Evolutionary conservation across 2,797 vertebrate species (phyloP).

Genomic region (Orientallactaga sibirica): DNA sequence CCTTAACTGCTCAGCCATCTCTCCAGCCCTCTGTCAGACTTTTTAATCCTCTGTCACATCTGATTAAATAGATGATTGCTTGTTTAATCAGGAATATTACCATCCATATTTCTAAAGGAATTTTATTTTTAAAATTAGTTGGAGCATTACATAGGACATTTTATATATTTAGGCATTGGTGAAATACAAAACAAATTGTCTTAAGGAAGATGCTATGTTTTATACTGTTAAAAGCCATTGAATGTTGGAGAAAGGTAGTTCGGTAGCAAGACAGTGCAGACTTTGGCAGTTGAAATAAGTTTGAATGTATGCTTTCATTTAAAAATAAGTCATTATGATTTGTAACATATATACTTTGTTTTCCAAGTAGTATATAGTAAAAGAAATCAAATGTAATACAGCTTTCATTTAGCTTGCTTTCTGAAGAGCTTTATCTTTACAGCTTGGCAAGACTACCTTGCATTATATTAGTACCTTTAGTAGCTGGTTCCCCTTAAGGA

Average conservation of each 20-base stretch:
- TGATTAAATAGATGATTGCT: constrained; percentile 9
- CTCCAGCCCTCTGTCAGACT: neutral
- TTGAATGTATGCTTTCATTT: constrained; percentile 23
- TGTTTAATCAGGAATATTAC: neutral
- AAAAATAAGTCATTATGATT: constrained; percentile 31
- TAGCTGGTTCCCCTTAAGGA: constrained; percentile 62
- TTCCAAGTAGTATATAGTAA: neutral
- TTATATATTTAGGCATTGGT: neutral
- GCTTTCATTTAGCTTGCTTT: constrained; percentile 22
- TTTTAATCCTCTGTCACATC: neutral
- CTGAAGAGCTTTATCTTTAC: constrained; percentile 46
- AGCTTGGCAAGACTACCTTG: constrained; percentile 64
- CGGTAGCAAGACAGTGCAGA: neutral
- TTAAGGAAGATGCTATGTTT: constrained; percentile 35
- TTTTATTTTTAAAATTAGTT: constrained; percentile 44
- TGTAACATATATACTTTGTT: neutral
- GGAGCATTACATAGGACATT: neutral
- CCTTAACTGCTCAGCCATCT: too few species aligned
- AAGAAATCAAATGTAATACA: neutral
- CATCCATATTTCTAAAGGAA: constrained; percentile 24
- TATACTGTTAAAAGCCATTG: constrained; percentile 17
- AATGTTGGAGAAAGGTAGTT: constrained; percentile 25
- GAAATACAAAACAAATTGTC: neutral
- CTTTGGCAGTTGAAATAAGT: constrained; percentile 24
- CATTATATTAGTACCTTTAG: neutral